A percentile compares a stretch with the other conserved stretches of the same genome.
Evolutionary conservation across 2,888 invertebrate species (phyloP).

Genomic region (Drosophila paranaensis): DNA sequence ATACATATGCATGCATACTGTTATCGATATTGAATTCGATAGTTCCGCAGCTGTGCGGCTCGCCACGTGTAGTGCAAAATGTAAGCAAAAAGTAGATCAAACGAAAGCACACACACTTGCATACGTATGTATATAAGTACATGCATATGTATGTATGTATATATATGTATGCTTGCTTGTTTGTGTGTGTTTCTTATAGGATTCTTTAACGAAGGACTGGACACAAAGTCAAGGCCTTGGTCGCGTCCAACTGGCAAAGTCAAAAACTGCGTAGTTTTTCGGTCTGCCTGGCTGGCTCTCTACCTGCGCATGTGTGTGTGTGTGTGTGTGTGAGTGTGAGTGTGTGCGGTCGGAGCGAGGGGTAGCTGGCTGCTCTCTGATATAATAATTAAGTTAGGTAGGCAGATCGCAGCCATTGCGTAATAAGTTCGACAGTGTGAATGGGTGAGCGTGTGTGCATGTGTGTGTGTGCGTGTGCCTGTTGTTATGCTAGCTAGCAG

Average conservation of each 20-base stretch:
- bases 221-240: conserved; percentile 52
- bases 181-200: conserved; percentile 58
- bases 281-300: conserved; percentile 12
- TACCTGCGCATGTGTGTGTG: conserved; percentile 51
- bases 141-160: not conserved
- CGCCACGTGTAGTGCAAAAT: conserved; percentile 9
- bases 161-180: not conserved
- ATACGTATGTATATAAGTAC: not conserved
- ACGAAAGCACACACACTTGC: not conserved
- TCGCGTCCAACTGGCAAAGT: conserved; percentile 49
- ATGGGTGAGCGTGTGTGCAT: conserved; percentile 18
- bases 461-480: conserved; percentile 21
- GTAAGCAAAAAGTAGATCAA: conserved; percentile 14
- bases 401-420: conserved; percentile 75
- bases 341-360: conserved; percentile 3
- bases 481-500: conserved; percentile 67
- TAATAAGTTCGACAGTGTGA: conserved; percentile 62
- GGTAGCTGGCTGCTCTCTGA: conserved; percentile 44
- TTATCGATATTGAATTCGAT: conserved; percentile 11
- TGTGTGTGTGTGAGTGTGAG: not conserved
- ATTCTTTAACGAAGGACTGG: conserved; percentile 45
- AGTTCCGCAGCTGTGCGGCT: conserved; percentile 4
- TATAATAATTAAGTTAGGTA: conserved; percentile 81
- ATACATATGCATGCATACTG: not conserved
- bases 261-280: conserved; percentile 68